Percentiles rank a stretch among this genome's conserved stretches.
These are phyloP conservation scores for Poeciliopsis turneri DNA, from an alignment of 2,797 vertebrate genomes.

Conservation along the genomic window DNA sequence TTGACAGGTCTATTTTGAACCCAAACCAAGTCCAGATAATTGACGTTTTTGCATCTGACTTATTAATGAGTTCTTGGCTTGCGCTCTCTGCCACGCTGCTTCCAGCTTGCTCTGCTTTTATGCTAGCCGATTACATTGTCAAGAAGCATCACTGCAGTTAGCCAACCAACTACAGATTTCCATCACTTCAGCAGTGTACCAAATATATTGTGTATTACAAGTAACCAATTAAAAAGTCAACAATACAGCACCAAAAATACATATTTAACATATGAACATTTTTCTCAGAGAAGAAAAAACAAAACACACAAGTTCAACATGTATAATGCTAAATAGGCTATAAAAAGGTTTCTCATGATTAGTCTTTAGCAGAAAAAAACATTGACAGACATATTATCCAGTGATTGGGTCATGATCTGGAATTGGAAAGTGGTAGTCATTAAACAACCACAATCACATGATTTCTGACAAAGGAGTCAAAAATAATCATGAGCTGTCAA, in stretches of 20 bases:
- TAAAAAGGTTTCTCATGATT: background rate
- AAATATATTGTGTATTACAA: too few species aligned
- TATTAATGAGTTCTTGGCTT: too few species aligned
- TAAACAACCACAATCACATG: background rate
- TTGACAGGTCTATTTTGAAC: too few species aligned
- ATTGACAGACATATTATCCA: background rate
- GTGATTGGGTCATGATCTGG: background rate
- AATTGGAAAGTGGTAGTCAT: background rate
- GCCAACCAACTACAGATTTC: too few species aligned
- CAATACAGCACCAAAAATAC: background rate
- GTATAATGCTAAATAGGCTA: background rate
- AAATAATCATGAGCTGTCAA: background rate
- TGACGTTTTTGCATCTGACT: too few species aligned
- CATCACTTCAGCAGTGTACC: too few species aligned
- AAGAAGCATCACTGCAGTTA: too few species aligned
- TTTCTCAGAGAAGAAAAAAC: background rate
- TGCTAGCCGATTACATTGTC: too few species aligned
- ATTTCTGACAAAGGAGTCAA: background rate
- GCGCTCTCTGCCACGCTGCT: too few species aligned
- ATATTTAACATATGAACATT: background rate
- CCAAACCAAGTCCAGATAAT: too few species aligned
- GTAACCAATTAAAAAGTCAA: background rate
- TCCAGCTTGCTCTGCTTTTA: too few species aligned
- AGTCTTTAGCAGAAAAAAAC: background rate
- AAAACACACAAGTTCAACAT: background rate